Percentiles rank a stretch among this genome's conserved stretches.
These are phyloP conservation scores for Meteorus sp. DNA, from an alignment of 1,140 invertebrate species.

Conservation along the genomic window DNA sequence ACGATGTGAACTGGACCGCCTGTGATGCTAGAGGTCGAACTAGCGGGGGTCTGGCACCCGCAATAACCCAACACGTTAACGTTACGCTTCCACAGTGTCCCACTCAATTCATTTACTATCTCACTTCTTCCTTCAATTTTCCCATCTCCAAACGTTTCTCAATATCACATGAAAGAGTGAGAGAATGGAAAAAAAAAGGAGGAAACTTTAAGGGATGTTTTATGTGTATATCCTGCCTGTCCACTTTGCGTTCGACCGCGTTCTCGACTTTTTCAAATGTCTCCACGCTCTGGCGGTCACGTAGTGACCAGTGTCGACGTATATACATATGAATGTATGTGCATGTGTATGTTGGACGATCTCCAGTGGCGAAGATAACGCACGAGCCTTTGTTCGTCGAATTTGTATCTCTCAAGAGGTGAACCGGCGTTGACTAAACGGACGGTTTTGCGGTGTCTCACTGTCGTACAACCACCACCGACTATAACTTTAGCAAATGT, in stretches of 20 bases:
- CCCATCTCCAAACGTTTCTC: background rate
- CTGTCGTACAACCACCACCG: background rate
- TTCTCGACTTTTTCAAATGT: no score
- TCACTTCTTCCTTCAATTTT: slow-evolving; percentile 23
- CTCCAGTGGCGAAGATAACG: slow-evolving; percentile 48
- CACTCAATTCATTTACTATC: no score
- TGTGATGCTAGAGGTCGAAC: slow-evolving; percentile 44
- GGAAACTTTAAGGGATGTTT: background rate
- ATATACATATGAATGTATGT: background rate
- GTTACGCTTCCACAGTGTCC: slow-evolving; percentile 34
- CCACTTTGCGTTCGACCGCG: no score
- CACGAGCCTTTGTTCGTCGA: slow-evolving; percentile 45
- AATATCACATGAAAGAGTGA: background rate
- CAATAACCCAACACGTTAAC: slow-evolving; percentile 46
- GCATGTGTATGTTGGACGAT: slow-evolving; percentile 10
- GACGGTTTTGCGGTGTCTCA: slow-evolving; percentile 39
- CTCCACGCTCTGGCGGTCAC: no score
- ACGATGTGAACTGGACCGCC: no score
- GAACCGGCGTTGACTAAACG: slow-evolving; percentile 41
- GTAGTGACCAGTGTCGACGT: no score
- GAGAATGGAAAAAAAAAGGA: background rate
- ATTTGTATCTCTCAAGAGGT: slow-evolving; percentile 48
- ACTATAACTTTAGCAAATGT: background rate
- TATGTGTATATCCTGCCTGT: no score
- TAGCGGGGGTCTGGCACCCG: slow-evolving; percentile 48